Evolutionary conservation across 2,113 vertebrate species (phyloP), one percentile per base, ranked within the genome.

Genomic region (Paradisaea rubra): DNA sequence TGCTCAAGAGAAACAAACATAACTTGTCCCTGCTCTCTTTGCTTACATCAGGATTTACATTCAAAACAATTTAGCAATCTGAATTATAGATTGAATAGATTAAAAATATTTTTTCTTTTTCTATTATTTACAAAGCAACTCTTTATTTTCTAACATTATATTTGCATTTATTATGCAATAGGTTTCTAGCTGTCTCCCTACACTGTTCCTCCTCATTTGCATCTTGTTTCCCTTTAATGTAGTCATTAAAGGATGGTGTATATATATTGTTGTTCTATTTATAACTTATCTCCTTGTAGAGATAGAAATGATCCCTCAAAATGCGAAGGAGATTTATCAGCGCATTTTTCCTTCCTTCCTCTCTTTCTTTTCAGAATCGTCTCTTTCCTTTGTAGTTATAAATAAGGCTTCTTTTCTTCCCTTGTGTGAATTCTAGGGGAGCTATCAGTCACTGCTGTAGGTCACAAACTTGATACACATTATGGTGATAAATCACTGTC

Each of bases 381-480:
- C 42, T 70, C 61, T 95, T 95, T 83, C 73, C 68, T 93, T 89
- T 94, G n/a, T 44, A 68, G 59, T 56, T 88, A 91, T 78, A 94
- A 89, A 95, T 88, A 82, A 89, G 65, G 33, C 33, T 91, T 50
- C 68, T 80, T 86, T 71, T 91, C 69, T 81, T 81, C n/a, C 44
- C 45, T 82, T 93, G 91, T 93, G 73, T 88, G 70, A 86, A 60
- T 81, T 85, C 44, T 70, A 49, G 85, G 49, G 41, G 92, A 74
- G 54, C 86, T 93, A 88, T 94, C 91, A 91, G 91, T 95, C 96
- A 86, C 84, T 89, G 70, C 53, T 95, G 79, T 50, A 81, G 77
- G 78, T 83, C 91, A 93, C 69, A 94, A 95, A 89, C 76, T 49
- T 92, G 53, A 80, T 86, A 69, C 54, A 59, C 81, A 44, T 81